Evolutionary conservation across 2,888 invertebrate genomes (phyloP).

Genomic region (Himalopsyche kuldschensis): DNA sequence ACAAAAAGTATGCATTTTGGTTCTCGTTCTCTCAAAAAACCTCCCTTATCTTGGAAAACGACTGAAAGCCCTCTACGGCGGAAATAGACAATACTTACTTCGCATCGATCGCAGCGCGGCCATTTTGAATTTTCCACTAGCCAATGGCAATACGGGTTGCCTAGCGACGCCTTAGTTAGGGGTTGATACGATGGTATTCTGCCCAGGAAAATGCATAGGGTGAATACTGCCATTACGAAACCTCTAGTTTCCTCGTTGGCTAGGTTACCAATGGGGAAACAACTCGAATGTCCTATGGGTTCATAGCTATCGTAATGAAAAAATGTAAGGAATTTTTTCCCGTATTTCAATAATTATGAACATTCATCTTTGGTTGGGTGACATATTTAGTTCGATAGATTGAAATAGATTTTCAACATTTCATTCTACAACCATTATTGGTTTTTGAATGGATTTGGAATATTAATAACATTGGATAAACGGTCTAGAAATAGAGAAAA

Average conservation of each 20-base stretch:
- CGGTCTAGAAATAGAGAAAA: too few species aligned
- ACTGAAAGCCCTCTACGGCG: slow-evolving; percentile 30
- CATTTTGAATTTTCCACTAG: slow-evolving; percentile 61
- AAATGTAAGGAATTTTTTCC: too few species aligned
- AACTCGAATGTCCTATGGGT: too few species aligned
- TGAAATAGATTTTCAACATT: too few species aligned
- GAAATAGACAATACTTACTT: slow-evolving; percentile 41
- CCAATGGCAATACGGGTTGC: slow-evolving; percentile 58
- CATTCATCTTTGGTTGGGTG: too few species aligned
- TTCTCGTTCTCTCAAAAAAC: not conserved
- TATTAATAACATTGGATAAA: too few species aligned
- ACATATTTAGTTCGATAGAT: too few species aligned
- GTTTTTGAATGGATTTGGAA: too few species aligned
- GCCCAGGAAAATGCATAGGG: not conserved
- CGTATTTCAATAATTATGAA: too few species aligned
- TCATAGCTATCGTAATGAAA: too few species aligned
- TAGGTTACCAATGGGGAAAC: not conserved
- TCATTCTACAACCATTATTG: too few species aligned
- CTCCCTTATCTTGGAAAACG: not conserved
- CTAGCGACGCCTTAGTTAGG: slow-evolving; percentile 45
- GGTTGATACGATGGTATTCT: not conserved
- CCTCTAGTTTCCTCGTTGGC: not conserved
- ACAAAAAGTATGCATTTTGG: too few species aligned
- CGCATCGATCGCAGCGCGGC: slow-evolving; percentile 52
- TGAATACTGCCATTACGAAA: not conserved